Evolutionary conservation across 1,140 invertebrate species (phyloP).

Genomic region (Nasonia longicornis): DNA sequence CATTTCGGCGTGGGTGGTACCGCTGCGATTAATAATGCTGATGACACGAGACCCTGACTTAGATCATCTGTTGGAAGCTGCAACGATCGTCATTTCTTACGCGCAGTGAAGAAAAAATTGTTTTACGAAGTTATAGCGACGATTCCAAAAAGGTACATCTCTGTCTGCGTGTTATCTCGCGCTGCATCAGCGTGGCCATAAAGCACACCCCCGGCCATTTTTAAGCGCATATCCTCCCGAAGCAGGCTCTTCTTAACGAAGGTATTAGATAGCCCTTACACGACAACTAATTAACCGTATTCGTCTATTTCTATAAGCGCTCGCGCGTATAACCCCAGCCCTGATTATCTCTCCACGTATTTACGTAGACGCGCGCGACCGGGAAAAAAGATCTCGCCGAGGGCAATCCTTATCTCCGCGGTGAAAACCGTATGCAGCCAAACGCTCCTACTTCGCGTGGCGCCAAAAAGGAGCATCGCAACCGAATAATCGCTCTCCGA

Average conservation of each 20-base stretch:
- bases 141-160: too few species aligned
- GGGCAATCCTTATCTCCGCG: not conserved
- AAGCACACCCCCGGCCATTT: too few species aligned
- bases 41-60: too few species aligned
- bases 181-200: too few species aligned
- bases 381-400: not conserved
- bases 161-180: too few species aligned
- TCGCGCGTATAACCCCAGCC: not conserved
- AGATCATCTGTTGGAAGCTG: too few species aligned
- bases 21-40: too few species aligned
- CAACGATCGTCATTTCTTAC: too few species aligned
- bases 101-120: too few species aligned
- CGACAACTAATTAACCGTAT: conserved; percentile 21
- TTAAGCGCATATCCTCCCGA: too few species aligned
- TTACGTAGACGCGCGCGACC: not conserved
- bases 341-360: not conserved
- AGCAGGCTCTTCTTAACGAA: not conserved
- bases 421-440: not conserved
- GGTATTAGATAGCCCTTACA: conserved; percentile 13
- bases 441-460: not conserved
- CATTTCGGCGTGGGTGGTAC: too few species aligned
- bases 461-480: not conserved
- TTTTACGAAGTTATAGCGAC: too few species aligned
- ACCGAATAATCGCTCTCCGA: not conserved
- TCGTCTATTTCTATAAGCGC: not conserved